Base-by-base conservation (phyloP, 2,113 vertebrate species). In the Oncorhynchus mykiss region DNA sequence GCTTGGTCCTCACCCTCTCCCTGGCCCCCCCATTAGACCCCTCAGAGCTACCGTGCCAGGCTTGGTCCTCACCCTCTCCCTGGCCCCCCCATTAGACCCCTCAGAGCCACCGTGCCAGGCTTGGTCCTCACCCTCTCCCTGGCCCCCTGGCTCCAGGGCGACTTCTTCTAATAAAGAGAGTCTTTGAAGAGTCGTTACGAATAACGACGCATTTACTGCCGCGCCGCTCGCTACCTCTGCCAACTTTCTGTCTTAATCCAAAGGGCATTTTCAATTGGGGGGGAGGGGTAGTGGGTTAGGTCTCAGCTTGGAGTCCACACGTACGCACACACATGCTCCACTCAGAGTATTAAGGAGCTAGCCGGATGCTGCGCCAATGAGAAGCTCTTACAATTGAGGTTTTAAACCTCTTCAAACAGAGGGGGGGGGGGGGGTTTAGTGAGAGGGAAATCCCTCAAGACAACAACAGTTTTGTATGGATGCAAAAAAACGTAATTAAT, bases 181-280 rank as follows among this genome's bases (percentile, higher is more conserved):
- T 73, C 77, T 86, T 86, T 86, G 78, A 86, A 84, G 82, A 84
- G 82, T 73, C 75, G 74, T 84, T 82, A 77, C 82, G 78, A 84
- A 80, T 80, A 84, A 81, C 81, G 82, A 84, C 69, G 80, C 80
- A 79, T 85, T 84, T 79, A 81, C 77, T 72, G 81, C 78, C 72
- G 73, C 48, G 29, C 57, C 71, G 70, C 74, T 69, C 14, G 34
- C 80, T 68, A 16, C 68, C 72, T 72, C 81, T 78, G 74, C 78
- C 77, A 83, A 77, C 78, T 83, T 83, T 79, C 74, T 76, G 74
- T 82, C 74, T 83, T 79, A 83, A 82, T 79, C 81, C 76, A 75
- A 73, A 74, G 81, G 81, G 77, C 81, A 73, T 82, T 82, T 82
- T 74, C 75, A 78, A 78, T 75, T 39, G 80, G 78, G 75, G 51